Percentiles rank a stretch among this genome's conserved stretches.
Conservation (phyloP, 23 tunicate species). For the Pegea sp. region DNA sequence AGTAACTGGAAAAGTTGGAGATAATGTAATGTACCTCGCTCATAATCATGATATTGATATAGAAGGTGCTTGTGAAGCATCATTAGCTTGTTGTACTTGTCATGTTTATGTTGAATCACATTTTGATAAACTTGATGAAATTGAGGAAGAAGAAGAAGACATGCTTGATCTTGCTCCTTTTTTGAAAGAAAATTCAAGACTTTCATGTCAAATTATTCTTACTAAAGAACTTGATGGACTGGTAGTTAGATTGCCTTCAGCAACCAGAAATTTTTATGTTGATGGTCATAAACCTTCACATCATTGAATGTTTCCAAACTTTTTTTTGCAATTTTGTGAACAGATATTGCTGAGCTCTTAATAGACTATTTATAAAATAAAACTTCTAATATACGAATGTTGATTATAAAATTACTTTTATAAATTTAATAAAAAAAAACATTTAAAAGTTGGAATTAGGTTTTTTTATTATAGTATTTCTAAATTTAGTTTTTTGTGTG, state of each 20-base stretch:
- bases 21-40: slow-evolving; percentile 94
- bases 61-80: slow-evolving; percentile 99
- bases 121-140: slow-evolving; percentile 56
- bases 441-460: too few relatives aligned
- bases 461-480: too few relatives aligned
- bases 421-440: too few relatives aligned
- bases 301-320: too few relatives aligned
- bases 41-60: slow-evolving; percentile 85
- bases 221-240: slow-evolving; percentile 70
- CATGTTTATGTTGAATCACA: slow-evolving; percentile 90
- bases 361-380: too few relatives aligned
- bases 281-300: slow-evolving; percentile 96
- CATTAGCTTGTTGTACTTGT: slow-evolving; percentile 97
- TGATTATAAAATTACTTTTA: too few relatives aligned
- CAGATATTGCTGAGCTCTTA: too few relatives aligned
- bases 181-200: slow-evolving; percentile 93
- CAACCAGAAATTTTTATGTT: slow-evolving; percentile 99
- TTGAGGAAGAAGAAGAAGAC: slow-evolving; percentile 95
- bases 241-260: slow-evolving; percentile 79
- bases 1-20: too few relatives aligned
- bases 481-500: too few relatives aligned
- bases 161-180: slow-evolving; percentile 99
- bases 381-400: too few relatives aligned
- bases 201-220: slow-evolving; percentile 86
- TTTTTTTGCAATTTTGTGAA: too few relatives aligned